Base-by-base conservation (phyloP, 2,113 vertebrate species). In the Setophaga kirtlandii region DNA sequence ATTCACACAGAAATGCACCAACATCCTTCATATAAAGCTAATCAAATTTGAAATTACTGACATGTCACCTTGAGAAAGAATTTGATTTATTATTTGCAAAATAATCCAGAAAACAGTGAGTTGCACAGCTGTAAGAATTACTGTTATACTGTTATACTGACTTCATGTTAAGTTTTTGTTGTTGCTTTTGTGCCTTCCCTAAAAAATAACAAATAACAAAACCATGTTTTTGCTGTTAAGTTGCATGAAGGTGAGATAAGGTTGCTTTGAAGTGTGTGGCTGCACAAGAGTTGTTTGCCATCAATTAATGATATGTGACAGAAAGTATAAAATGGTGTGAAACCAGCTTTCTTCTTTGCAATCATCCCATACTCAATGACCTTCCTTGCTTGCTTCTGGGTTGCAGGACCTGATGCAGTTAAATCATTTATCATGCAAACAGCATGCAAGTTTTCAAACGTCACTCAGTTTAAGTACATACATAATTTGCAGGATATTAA, bases 31-130 rank as follows among this genome's bases (percentile, higher is more conserved):
- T 55, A 95, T 91, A 97, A 94, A 92, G 71, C 68, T 94, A 94
- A 98, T 98, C 94, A 98, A 97, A 98, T 96, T 96, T 94, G 96
- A 97, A 97, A 98, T 94, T 95, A 97, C 89, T 84, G 83, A 75
- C 64, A 49, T 91, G 73, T 85, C 93, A 95, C 64, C 87, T 96
- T 95, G 75, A 95, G 64, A 50, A 93, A 24, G 75, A 96, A 90
- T 90, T 93, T 83, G 69, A 95, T 96, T 89, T 94, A 86, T 91
- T 94, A 95, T 93, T 94, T 95, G 87, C 76, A 89, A 93, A 95
- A 68, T 86, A 92, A 94, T 91, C 60, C 79, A 88, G 94, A 86
- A 93, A 91, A 85, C 53, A 78, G 71, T 11, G 46, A 95, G 78
- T 88, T 35, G 33, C 12, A 58, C 39, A 52, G 79, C 59, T n/a